A percentile compares a stretch with the other conserved stretches of the same genome.
Conservation (phyloP, 2,888 invertebrate species). For the Diplolepis rosae region DNA sequence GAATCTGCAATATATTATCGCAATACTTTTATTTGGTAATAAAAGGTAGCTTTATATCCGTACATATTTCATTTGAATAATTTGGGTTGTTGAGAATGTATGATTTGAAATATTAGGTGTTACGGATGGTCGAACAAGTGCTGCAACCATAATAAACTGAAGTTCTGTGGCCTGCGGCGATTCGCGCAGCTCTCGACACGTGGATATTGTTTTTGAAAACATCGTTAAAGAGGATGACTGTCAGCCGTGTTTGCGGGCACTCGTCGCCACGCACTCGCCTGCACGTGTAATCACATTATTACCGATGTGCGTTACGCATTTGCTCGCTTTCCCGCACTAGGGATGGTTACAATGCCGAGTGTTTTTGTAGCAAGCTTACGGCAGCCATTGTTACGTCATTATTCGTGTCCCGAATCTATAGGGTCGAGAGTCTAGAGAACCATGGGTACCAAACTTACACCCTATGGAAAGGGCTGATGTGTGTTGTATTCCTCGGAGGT, state of each 20-base stretch:
- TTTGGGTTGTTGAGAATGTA: background rate
- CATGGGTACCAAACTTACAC: slow-evolving; percentile 39
- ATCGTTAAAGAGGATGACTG: slow-evolving; percentile 72
- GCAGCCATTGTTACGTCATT: slow-evolving; percentile 73
- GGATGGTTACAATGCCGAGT: slow-evolving; percentile 65
- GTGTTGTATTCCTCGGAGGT: slow-evolving; percentile 42
- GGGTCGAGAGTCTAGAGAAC: slow-evolving; percentile 35
- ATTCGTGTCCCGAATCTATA: slow-evolving; percentile 60
- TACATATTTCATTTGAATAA: no score
- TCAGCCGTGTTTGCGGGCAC: slow-evolving; percentile 62
- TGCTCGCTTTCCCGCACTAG: slow-evolving; percentile 46
- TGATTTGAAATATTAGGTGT: slow-evolving; percentile 7
- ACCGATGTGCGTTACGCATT: slow-evolving; percentile 50
- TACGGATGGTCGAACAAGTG: slow-evolving; percentile 23
- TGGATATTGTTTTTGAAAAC: slow-evolving; percentile 72
- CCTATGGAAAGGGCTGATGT: slow-evolving; percentile 31
- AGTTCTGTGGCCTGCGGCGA: slow-evolving; percentile 34
- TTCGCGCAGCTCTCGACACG: slow-evolving; percentile 55
- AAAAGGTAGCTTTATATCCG: no score
- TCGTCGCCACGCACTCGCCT: slow-evolving; percentile 50
- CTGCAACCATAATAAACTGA: slow-evolving; percentile 30
- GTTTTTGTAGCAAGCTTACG: slow-evolving; percentile 64
- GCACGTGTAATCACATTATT: slow-evolving; percentile 66
- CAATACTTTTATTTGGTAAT: no score
- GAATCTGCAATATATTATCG: no score